These are phyloP conservation scores for Acarapis woodi DNA, from an alignment of 1,140 invertebrate genomes.

Conservation along the genomic window DNA sequence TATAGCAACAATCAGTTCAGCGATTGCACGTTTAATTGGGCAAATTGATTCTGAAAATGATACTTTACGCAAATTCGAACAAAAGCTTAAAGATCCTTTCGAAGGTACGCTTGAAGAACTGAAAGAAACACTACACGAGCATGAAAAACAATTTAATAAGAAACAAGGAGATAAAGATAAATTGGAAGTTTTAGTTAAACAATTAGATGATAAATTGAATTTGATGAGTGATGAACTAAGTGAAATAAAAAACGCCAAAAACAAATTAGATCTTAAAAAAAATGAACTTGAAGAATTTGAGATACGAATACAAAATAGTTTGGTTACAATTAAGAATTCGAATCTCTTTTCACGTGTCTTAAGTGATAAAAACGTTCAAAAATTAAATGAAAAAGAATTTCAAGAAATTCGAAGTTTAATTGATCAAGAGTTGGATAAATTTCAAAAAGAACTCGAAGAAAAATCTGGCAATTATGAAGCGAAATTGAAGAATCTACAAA, in stretches of 20 bases:
- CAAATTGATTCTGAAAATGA: background rate
- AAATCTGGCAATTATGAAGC: slow-evolving; percentile 19
- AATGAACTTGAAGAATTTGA: too few relatives aligned
- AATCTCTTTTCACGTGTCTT: too few relatives aligned
- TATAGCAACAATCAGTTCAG: too few relatives aligned
- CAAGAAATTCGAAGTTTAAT: too few relatives aligned
- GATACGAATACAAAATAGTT: too few relatives aligned
- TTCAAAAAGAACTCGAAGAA: slow-evolving; percentile 17
- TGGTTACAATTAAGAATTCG: too few relatives aligned
- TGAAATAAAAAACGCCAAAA: background rate
- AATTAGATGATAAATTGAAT: background rate
- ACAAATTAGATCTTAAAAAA: too few relatives aligned
- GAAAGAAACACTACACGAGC: slow-evolving; percentile 24
- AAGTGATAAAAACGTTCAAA: too few relatives aligned
- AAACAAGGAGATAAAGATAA: slow-evolving; percentile 26
- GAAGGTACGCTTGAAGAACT: slow-evolving; percentile 22
- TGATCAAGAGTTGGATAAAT: background rate
- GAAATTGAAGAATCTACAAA: slow-evolving; percentile 23
- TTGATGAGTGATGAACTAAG: background rate
- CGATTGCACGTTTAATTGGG: too few relatives aligned
- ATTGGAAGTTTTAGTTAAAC: slow-evolving; percentile 17
- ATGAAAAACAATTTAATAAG: slow-evolving; percentile 24
- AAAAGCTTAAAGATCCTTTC: slow-evolving; percentile 23
- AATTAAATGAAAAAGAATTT: too few relatives aligned
- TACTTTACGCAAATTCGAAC: background rate